Evolutionary conservation across 2,113 vertebrate species (phyloP).

Genomic region (Baryphthengus martii): DNA sequence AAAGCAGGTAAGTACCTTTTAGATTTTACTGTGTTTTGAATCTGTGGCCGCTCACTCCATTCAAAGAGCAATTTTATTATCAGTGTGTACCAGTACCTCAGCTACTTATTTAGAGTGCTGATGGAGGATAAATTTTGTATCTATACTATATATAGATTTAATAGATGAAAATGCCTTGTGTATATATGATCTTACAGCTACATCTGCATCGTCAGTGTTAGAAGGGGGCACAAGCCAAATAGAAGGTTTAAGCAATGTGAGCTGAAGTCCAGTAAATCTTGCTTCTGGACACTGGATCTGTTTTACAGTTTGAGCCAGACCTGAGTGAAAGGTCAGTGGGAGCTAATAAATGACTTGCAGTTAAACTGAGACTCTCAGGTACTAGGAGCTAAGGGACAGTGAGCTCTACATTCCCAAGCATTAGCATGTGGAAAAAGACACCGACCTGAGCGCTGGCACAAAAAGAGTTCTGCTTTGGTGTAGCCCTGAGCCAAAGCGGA

Average conservation of each 20-base stretch:
- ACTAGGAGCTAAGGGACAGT: not conserved
- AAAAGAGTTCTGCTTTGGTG: not conserved
- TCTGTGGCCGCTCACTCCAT: not conserved
- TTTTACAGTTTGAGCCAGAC: not conserved
- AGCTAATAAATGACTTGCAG: not conserved
- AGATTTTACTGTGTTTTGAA: not conserved
- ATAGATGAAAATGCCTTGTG: not conserved
- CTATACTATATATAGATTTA: not conserved
- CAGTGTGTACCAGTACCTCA: not conserved
- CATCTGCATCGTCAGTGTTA: not conserved
- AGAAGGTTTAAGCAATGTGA: not conserved
- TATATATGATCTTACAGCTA: not conserved
- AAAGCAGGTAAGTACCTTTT: conserved; percentile 80
- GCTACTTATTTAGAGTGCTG: not conserved
- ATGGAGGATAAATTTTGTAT: not conserved
- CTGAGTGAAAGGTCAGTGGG: not conserved
- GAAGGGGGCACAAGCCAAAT: not conserved
- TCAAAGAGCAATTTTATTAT: not conserved
- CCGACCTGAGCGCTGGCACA: not conserved
- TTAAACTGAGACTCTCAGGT: not conserved
- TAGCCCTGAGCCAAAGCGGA: not conserved
- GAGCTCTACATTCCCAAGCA: not conserved
- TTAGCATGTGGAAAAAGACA: not conserved
- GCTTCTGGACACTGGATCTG: not conserved
- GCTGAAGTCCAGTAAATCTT: not conserved